Conservation (phyloP, 1,140 invertebrate genomes). For the Harpegnathos saltator region DNA sequence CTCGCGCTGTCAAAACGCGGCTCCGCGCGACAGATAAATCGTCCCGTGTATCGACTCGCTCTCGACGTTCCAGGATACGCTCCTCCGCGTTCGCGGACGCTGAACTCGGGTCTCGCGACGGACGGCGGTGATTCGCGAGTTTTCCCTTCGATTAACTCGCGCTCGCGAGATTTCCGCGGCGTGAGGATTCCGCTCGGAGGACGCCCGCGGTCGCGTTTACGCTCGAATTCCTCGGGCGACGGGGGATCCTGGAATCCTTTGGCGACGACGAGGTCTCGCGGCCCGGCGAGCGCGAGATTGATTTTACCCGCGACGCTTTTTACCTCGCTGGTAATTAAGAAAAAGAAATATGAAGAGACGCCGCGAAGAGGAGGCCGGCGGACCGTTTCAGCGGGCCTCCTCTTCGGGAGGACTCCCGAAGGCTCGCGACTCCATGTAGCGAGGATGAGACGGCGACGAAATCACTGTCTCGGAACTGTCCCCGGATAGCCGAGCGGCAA, state of each 20-base stretch:
- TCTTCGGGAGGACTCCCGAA: conserved; percentile 54
- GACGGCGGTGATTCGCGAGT: too few species aligned
- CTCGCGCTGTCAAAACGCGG: conserved; percentile 51
- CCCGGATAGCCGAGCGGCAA: conserved; percentile 8
- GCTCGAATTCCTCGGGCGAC: background rate
- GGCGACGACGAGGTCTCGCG: background rate
- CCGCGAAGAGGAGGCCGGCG: background rate
- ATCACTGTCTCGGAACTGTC: conserved; percentile 48
- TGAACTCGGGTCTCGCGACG: too few species aligned
- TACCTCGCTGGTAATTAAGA: conserved; percentile 7
- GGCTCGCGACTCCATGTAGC: conserved; percentile 53
- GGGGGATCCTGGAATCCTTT: too few species aligned
- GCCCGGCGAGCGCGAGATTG: too few species aligned
- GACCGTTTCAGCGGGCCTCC: conserved; percentile 26
- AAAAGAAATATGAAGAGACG: background rate
- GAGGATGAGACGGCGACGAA: conserved; percentile 55
- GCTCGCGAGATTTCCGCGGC: too few species aligned
- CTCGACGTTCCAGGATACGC: too few species aligned
- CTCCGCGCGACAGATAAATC: conserved; percentile 42
- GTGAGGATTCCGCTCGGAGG: too few species aligned
- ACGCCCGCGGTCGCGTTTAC: too few species aligned
- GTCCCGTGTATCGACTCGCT: background rate
- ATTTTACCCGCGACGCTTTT: too few species aligned
- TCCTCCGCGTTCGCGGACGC: too few species aligned
- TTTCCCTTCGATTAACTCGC: too few species aligned